Evolutionary conservation across 2,888 invertebrate genomes (phyloP), one percentile per base, ranked within the genome.

Genomic region (Lasioglossum calceatum): DNA sequence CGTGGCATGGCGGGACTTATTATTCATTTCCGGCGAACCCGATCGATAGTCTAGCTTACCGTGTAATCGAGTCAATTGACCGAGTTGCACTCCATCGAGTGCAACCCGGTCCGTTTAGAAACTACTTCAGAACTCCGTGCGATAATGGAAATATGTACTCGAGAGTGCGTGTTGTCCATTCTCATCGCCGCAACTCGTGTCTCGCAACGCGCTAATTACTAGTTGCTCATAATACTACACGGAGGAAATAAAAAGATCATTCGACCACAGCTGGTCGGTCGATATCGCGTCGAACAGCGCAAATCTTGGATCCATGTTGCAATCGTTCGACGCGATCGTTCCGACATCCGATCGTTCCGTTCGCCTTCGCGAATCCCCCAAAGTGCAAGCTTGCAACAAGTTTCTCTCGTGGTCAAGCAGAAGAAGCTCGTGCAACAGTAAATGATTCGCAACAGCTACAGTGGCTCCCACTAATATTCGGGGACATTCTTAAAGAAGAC

Each of bases 121-220:
- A 82, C 86, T 87, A 87, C 86, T 86, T 89, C 76, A 89, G 79
- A 89, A 89, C 77, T 85, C 80, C 78, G 84, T 87, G 88, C 73
- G 81, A 81, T 82, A 87, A 89, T 71, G 80, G 78, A 44, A 79
- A 87, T 58, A 58, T 77, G 78, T 89, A 82, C 80, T 42, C 76
- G 83, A 86, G 83, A 82, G 80, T 80, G 79, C 71, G 54, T 75
- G 36, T 74, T 58, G 70, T 81, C 72, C 79, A 79, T 85, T 85
- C 61, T 67, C 19, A 36, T 75, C 61, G 36, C 39, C 71, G 81
- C 54, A 47, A 76, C 72, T 78, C 78, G 77, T 54, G 73, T 77
- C 67, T 70, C 73, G 73, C 50, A 50, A 39, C 64, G 44, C 78
- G 44, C 78, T 77, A 23, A 39, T 58, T 76, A n/a, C 84, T 80